These are phyloP conservation scores for Drosophila greeni DNA, from an alignment of 2,888 invertebrate genomes.

Conservation along the genomic window DNA sequence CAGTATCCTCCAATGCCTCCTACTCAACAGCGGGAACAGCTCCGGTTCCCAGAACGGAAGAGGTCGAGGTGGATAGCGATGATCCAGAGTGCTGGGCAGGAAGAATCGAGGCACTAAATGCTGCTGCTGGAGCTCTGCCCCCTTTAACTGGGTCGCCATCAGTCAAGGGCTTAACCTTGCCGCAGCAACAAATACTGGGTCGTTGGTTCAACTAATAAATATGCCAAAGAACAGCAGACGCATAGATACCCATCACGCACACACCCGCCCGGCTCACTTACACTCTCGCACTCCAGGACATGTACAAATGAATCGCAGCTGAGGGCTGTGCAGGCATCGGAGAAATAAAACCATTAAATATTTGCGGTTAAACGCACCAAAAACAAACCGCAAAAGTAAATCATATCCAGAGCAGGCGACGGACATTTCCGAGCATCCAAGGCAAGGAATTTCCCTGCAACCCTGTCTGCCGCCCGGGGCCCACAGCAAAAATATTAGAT, in stretches of 20 bases:
- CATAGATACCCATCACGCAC: conserved; percentile 19
- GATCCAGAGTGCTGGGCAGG: neutral
- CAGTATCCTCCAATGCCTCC: neutral
- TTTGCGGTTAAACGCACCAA: conserved; percentile 73
- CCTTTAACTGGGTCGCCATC: conserved; percentile 37
- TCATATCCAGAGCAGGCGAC: conserved; percentile 64
- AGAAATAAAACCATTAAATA: conserved; percentile 73
- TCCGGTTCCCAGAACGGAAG: neutral
- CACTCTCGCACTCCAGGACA: conserved; percentile 38
- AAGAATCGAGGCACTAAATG: neutral
- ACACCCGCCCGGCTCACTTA: conserved; percentile 11
- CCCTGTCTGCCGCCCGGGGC: conserved; percentile 10
- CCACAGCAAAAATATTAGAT: conserved; percentile 71
- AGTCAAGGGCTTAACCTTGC: conserved; percentile 38
- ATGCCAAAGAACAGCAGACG: conserved; percentile 58
- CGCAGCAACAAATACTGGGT: conserved; percentile 51
- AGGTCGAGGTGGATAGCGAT: conserved; percentile 2
- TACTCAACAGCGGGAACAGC: neutral
- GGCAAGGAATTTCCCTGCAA: conserved; percentile 55
- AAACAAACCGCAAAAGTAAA: conserved; percentile 71
- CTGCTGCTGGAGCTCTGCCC: conserved; percentile 5
- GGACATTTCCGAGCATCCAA: conserved; percentile 45
- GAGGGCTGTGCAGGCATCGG: conserved; percentile 44
- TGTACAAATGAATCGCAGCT: conserved; percentile 68
- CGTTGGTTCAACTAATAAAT: conserved; percentile 65